Evolutionary conservation across 2,888 invertebrate genomes (phyloP).

Genomic region (Autographa pulchrina): DNA sequence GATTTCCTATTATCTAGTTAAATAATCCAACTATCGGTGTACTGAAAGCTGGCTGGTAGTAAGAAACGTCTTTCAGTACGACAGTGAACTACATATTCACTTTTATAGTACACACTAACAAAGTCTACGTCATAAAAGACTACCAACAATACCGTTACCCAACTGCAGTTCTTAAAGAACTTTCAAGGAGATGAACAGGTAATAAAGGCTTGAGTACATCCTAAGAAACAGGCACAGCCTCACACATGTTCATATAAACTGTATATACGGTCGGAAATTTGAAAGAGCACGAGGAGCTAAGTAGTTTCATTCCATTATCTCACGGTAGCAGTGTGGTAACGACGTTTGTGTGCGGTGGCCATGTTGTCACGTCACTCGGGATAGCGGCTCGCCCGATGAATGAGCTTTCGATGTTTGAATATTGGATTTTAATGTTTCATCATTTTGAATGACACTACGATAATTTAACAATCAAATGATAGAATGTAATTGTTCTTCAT

Average conservation of each 20-base stretch:
- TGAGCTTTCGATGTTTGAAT: background rate
- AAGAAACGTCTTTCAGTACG: too few relatives aligned
- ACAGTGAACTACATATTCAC: too few relatives aligned
- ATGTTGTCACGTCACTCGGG: constrained; percentile 24
- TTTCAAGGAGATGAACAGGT: constrained; percentile 46
- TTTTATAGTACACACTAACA: background rate
- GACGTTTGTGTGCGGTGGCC: constrained; percentile 44
- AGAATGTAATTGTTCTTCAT: background rate
- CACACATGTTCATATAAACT: constrained; percentile 37
- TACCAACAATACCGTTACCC: background rate
- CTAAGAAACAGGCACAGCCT: constrained; percentile 15
- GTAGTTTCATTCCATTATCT: constrained; percentile 64
- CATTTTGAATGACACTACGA: too few relatives aligned
- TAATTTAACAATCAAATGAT: too few relatives aligned
- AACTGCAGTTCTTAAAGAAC: constrained; percentile 20
- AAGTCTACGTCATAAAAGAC: constrained; percentile 1
- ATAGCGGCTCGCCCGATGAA: background rate
- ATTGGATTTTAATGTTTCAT: background rate
- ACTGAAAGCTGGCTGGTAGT: too few relatives aligned
- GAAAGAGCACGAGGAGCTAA: constrained; percentile 60
- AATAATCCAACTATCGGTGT: too few relatives aligned
- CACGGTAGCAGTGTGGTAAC: constrained; percentile 59
- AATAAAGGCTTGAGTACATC: constrained; percentile 38
- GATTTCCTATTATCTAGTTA: too few relatives aligned
- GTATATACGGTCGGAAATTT: constrained; percentile 49